phyloP scores from a whole-genome alignment of 2,888 invertebrate genomes.

The Brachypalpus laphriformis region DNA sequence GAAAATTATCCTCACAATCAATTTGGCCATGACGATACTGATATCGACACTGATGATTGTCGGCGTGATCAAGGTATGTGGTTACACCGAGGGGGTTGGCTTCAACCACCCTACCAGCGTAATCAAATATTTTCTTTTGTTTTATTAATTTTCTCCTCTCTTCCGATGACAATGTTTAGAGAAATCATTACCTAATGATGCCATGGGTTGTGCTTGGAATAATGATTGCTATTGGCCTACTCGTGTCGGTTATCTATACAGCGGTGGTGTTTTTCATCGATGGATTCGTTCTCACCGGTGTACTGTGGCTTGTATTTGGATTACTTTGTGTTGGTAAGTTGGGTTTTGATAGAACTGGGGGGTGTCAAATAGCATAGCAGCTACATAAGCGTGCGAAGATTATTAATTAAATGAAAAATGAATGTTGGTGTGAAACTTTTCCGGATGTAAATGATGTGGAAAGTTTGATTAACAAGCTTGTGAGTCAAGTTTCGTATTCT shows the following conservation, averaged over 20 bases:
- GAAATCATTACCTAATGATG: conserved; percentile 91
- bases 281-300: conserved; percentile 84
- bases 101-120: background rate
- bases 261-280: conserved; percentile 89
- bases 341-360: too few relatives aligned
- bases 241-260: conserved; percentile 91
- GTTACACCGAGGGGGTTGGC: conserved; percentile 10
- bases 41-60: conserved; percentile 90
- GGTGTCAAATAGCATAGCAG: conserved; percentile 28
- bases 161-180: conserved; percentile 83
- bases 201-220: conserved; percentile 93
- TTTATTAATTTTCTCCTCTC: background rate
- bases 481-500: background rate
- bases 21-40: conserved; percentile 91
- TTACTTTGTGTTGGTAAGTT: conserved; percentile 86
- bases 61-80: conserved; percentile 88
- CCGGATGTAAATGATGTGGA: conserved; percentile 25
- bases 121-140: background rate
- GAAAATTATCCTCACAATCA: conserved; percentile 90
- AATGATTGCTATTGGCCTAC: conserved; percentile 89
- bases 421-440: background rate
- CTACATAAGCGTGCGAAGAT: conserved; percentile 33
- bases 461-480: conserved; percentile 1
- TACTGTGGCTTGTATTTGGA: conserved; percentile 86
- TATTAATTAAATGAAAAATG: conserved; percentile 24